A percentile compares a stretch with the other conserved stretches of the same genome.
phyloP scores from a whole-genome alignment of 2,797 vertebrate species.

The Neomorphus geoffroyi region DNA sequence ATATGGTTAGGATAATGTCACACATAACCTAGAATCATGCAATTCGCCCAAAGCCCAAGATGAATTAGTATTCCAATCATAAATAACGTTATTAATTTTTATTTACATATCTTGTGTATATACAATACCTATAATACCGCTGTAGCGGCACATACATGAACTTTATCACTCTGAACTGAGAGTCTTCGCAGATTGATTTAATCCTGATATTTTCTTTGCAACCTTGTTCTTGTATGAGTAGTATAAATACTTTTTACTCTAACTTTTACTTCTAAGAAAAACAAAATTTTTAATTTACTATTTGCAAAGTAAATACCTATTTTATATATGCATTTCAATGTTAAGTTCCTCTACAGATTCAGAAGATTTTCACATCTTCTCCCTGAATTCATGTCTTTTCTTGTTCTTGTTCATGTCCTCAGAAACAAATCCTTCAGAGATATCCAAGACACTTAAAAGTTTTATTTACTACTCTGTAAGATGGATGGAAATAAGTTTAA shows the following conservation, averaged over 20 bases:
- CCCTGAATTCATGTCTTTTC: neutral
- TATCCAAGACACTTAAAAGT: conserved; percentile 3
- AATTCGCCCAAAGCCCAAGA: neutral
- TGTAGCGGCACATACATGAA: neutral
- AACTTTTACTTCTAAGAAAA: neutral
- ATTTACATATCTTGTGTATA: neutral
- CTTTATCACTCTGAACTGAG: neutral
- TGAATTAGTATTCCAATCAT: neutral
- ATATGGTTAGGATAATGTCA: neutral
- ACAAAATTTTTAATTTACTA: neutral
- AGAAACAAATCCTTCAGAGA: neutral
- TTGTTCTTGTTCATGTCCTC: neutral
- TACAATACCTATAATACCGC: neutral
- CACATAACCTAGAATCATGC: neutral
- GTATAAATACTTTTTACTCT: neutral
- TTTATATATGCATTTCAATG: neutral
- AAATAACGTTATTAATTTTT: neutral
- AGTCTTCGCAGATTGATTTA: neutral
- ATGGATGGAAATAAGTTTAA: conserved; percentile 26
- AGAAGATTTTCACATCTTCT: neutral
- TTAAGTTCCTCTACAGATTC: neutral
- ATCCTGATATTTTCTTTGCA: neutral
- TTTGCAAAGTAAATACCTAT: neutral
- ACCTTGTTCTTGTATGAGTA: neutral
- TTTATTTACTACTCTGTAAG: conserved; percentile 29